Evolutionary conservation across 2,888 invertebrate genomes (phyloP).

Genomic region (Anthophora plumipes): DNA sequence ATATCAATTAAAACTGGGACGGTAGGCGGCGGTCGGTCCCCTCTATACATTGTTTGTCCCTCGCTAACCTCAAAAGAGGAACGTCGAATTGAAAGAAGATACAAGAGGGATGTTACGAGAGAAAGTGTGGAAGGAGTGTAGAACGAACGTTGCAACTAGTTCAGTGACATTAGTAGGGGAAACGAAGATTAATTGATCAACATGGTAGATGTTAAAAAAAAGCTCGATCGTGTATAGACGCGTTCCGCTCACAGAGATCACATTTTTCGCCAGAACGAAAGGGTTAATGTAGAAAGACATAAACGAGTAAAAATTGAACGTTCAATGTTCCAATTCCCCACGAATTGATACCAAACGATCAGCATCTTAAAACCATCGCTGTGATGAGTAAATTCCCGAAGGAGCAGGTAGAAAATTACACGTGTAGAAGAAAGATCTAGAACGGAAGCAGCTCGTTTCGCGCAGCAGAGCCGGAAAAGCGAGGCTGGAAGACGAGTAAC

Average conservation of each 20-base stretch:
- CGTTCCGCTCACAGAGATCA: too few species aligned
- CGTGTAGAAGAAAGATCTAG: background rate
- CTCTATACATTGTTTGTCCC: slow-evolving; percentile 57
- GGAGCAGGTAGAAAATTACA: background rate
- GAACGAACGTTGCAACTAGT: too few species aligned
- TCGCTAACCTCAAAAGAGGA: slow-evolving; percentile 13
- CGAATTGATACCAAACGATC: background rate
- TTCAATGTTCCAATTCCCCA: background rate
- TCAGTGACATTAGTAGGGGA: too few species aligned
- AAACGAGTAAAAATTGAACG: too few species aligned
- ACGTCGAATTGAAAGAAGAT: background rate
- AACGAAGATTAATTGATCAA: too few species aligned
- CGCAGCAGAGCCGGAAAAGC: slow-evolving; percentile 55
- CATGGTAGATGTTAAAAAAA: too few species aligned
- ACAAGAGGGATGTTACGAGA: background rate
- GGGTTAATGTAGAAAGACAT: too few species aligned
- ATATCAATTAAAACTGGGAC: slow-evolving; percentile 79
- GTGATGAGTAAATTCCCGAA: background rate
- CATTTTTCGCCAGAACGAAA: too few species aligned
- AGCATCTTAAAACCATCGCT: background rate
- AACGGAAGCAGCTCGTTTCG: slow-evolving; percentile 4
- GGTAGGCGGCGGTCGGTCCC: slow-evolving; percentile 46
- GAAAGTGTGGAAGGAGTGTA: slow-evolving; percentile 17
- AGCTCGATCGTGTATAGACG: too few species aligned
- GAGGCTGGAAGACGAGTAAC: slow-evolving; percentile 69